Base-by-base conservation (phyloP, 2,113 vertebrate species). In the Puffinus mauretanicus region DNA sequence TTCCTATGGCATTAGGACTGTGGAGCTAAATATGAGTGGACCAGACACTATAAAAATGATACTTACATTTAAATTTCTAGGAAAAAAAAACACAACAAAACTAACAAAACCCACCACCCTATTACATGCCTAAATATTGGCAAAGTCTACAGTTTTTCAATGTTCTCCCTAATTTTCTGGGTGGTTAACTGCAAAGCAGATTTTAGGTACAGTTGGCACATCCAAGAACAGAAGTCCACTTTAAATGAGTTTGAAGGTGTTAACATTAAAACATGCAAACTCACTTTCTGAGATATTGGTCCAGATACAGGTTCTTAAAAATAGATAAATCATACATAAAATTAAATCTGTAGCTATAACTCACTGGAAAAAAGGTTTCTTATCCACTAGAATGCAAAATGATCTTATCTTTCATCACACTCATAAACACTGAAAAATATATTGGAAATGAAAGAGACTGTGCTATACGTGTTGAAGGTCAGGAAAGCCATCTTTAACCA, bases 31-130 rank as follows among this genome's bases (percentile, higher is more conserved):
- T 44, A 40, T 13, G 25, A 7, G 9, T 47, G 38, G 6, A 75
- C 5, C 6, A 19, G 26, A 66, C 7, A 24, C 15, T 30, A 17
- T 20, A 4, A 57, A 81, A 90, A 57, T 34, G 2, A 14, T 54
- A 25, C 3, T 36, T 4, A n/a, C 7, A 20, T 84, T 57, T 73
- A 42, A 24, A 36, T 82, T 70, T 52, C 20, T 54, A 65, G 30
- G 5, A 25, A 29, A 64, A 24, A 32, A 76, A 3, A 42, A 10
- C 17, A 4, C 40, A 10, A 40, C 32, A 22, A 64, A 81, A 6
- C 2, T 13, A 42, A 15, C 7, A 34, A 57, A 85, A 36, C 0
- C 1, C 21, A 42, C 18, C 18, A 65, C 32, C 8, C 5, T 51
- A 27, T 51, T 42, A 16, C 10, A 17, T 47, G 17, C 21, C n/a